Percentiles rank a stretch among this genome's conserved stretches.
These are phyloP conservation scores for Syngnathus rostellatus DNA, from an alignment of 2,797 vertebrate species.

Conservation along the genomic window DNA sequence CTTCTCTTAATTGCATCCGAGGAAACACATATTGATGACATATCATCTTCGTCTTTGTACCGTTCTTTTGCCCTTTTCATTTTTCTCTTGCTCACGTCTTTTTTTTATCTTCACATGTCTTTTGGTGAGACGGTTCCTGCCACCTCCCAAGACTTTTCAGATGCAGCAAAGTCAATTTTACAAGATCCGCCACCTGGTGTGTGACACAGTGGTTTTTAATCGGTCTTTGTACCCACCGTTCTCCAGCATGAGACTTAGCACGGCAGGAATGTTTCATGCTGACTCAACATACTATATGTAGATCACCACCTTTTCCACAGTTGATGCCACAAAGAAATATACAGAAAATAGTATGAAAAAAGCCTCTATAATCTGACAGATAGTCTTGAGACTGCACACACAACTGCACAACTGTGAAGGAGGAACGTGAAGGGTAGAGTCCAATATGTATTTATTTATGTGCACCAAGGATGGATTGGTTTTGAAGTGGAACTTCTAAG, in stretches of 20 bases:
- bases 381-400: slow-evolving; percentile 44
- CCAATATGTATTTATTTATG: slow-evolving; percentile 20
- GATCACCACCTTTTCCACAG: slow-evolving; percentile 24
- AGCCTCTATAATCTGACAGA: slow-evolving; percentile 54
- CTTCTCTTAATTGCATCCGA: background rate
- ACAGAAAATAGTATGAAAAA: slow-evolving; percentile 24
- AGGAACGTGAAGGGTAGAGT: slow-evolving; percentile 31
- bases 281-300: background rate
- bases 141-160: slow-evolving; percentile 42
- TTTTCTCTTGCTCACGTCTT: background rate
- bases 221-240: slow-evolving; percentile 20
- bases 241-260: slow-evolving; percentile 1
- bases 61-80: slow-evolving; percentile 11
- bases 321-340: slow-evolving; percentile 22
- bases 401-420: slow-evolving; percentile 34
- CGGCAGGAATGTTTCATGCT: background rate
- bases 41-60: slow-evolving; percentile 7
- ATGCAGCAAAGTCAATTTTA: slow-evolving; percentile 45
- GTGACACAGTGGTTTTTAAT: slow-evolving; percentile 34
- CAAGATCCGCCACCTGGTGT: slow-evolving; percentile 32
- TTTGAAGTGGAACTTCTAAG: background rate
- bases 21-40: slow-evolving; percentile 1
- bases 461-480: background rate
- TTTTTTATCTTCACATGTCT: slow-evolving; percentile 35
- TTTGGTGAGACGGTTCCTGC: slow-evolving; percentile 38